A percentile compares a stretch with the other conserved stretches of the same genome.
Evolutionary conservation across 2,797 vertebrate genomes (phyloP).

Genomic region (Oceanodroma leucorhoa): DNA sequence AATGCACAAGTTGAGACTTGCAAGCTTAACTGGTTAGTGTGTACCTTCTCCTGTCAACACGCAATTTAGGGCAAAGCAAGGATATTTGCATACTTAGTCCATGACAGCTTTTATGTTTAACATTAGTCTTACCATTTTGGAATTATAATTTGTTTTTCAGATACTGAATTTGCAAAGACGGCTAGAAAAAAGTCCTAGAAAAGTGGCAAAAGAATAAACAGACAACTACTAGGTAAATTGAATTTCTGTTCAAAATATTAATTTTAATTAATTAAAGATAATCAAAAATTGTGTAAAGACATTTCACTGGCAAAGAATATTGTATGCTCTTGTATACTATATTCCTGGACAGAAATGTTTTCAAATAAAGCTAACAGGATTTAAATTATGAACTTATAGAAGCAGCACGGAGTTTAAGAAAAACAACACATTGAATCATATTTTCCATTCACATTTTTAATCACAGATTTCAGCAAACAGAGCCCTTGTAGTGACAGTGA

Average conservation of each 20-base stretch:
- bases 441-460: slow-evolving; percentile 56
- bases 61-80: not conserved
- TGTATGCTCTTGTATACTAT: not conserved
- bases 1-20: not conserved
- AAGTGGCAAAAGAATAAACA: not conserved
- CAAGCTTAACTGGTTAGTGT: not conserved
- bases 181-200: not conserved
- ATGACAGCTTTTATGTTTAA: not conserved
- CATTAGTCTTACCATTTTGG: not conserved
- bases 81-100: not conserved
- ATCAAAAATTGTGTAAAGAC: not conserved
- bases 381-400: slow-evolving; percentile 18
- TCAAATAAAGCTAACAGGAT: slow-evolving; percentile 7
- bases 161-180: not conserved
- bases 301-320: not conserved
- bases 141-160: not conserved
- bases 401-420: slow-evolving; percentile 13
- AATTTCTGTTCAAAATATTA: not conserved
- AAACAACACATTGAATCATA: slow-evolving; percentile 17
- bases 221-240: not conserved
- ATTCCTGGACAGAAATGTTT: slow-evolving; percentile 44
- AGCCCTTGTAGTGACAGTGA: slow-evolving; percentile 26
- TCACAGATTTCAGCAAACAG: slow-evolving; percentile 46
- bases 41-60: not conserved
- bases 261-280: not conserved